These are phyloP conservation scores for Phyllotreta striolata DNA, from an alignment of 2,888 invertebrate species.

Conservation along the genomic window DNA sequence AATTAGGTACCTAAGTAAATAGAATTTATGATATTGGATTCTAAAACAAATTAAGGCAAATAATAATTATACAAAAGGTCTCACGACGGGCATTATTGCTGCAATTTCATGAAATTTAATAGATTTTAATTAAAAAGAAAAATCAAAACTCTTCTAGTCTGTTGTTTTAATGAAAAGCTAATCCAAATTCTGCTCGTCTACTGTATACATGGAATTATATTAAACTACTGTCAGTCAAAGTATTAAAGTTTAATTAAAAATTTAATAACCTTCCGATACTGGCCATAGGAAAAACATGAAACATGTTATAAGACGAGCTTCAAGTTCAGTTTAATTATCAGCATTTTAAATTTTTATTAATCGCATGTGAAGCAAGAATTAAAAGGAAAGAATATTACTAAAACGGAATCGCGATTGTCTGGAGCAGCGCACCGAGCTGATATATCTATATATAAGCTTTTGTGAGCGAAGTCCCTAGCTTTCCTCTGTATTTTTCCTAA, in stretches of 20 bases:
- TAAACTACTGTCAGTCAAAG: background rate
- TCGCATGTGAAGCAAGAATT: constrained; percentile 14
- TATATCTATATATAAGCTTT: constrained; percentile 19
- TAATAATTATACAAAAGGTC: too few species aligned
- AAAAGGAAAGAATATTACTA: constrained; percentile 29
- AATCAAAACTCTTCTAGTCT: too few species aligned
- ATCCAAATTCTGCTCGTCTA: too few species aligned
- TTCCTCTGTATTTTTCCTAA: constrained; percentile 22
- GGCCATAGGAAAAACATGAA: background rate
- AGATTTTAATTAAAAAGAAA: too few species aligned
- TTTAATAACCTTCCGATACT: constrained; percentile 6
- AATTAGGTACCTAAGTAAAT: background rate
- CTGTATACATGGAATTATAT: background rate
- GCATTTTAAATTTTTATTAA: background rate
- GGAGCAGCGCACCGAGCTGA: constrained; percentile 12
- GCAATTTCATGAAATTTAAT: too few species aligned
- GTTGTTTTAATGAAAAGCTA: too few species aligned
- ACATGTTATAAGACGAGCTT: background rate
- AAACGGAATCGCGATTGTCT: constrained; percentile 28
- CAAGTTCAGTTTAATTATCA: background rate
- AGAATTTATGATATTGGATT: too few species aligned
- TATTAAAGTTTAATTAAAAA: background rate
- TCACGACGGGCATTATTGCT: too few species aligned
- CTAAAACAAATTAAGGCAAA: too few species aligned
- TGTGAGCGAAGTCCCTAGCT: constrained; percentile 6